Conservation (phyloP, 2,888 invertebrate genomes). For the Agrotis ipsilon region DNA sequence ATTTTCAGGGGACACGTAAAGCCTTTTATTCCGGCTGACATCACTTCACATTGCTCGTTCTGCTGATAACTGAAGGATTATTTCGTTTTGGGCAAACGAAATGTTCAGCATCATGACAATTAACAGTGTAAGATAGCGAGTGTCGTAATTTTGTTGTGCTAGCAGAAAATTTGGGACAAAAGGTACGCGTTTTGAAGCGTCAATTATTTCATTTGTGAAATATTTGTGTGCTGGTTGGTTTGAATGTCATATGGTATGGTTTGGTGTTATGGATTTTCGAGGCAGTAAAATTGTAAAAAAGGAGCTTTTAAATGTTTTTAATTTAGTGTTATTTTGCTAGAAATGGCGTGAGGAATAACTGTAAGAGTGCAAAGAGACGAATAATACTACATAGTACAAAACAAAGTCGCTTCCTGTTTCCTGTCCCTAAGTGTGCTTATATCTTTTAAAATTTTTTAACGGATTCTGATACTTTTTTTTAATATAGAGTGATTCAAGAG, state of each 20-base stretch:
- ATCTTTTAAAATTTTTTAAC: too few relatives aligned
- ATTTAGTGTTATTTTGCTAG: too few relatives aligned
- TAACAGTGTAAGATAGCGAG: constrained; percentile 45
- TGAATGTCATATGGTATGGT: background rate
- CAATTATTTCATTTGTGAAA: constrained; percentile 27
- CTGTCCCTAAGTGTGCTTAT: too few relatives aligned
- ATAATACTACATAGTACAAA: too few relatives aligned
- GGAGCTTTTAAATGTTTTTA: too few relatives aligned
- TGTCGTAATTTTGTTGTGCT: constrained; percentile 29
- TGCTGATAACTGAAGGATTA: constrained; percentile 57
- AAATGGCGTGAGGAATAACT: too few relatives aligned
- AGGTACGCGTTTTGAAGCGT: constrained; percentile 10
- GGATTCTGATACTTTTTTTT: too few relatives aligned
- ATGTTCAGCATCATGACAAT: constrained; percentile 39
- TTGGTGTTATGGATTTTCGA: background rate
- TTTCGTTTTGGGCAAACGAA: constrained; percentile 42
- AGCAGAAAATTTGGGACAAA: constrained; percentile 25
- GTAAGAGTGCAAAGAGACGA: too few relatives aligned
- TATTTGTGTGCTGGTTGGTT: constrained; percentile 8
- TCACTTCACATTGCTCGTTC: constrained; percentile 39
- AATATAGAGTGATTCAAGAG: too few relatives aligned
- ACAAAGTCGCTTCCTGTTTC: too few relatives aligned
- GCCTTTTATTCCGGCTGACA: constrained; percentile 48
- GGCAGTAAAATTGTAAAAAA: background rate
- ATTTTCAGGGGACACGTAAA: constrained; percentile 36